phyloP scores from a whole-genome alignment of 1,140 invertebrate species.

The Drosophila pandora region DNA sequence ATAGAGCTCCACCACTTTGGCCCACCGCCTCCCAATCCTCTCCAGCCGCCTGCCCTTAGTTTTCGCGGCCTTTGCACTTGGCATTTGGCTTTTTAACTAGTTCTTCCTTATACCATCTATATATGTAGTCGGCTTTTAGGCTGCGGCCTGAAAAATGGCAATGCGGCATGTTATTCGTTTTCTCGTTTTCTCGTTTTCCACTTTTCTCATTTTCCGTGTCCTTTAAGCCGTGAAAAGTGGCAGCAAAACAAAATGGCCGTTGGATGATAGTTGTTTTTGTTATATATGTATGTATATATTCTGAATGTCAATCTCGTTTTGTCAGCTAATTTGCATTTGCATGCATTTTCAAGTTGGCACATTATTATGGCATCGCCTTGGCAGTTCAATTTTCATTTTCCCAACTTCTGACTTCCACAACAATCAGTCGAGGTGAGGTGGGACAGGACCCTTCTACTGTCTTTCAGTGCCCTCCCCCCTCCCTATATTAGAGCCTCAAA shows the following conservation, averaged over 20 bases:
- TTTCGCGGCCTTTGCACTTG: conserved; percentile 13
- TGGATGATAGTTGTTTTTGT: conserved; percentile 2
- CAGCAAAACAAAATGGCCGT: conserved; percentile 20
- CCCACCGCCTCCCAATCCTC: too few relatives aligned
- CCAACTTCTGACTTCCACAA: conserved; percentile 28
- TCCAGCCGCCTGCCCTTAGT: neutral
- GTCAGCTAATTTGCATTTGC: conserved; percentile 76
- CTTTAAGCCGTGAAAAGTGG: conserved; percentile 7
- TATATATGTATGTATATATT: conserved; percentile 30
- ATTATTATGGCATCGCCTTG: conserved; percentile 23
- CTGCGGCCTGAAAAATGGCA: conserved; percentile 47
- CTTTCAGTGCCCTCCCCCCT: neutral
- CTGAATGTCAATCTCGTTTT: conserved; percentile 53
- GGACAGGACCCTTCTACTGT: neutral
- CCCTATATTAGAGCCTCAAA: neutral
- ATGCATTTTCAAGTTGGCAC: conserved; percentile 48
- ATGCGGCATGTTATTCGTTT: conserved; percentile 29
- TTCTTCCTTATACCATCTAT: neutral
- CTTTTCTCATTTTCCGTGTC: conserved; percentile 6
- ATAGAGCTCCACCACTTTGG: too few relatives aligned
- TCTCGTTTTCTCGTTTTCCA: neutral
- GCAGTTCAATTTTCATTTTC: conserved; percentile 41
- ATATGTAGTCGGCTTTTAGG: conserved; percentile 47
- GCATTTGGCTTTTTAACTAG: conserved; percentile 30
- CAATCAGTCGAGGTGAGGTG: neutral